Evolutionary conservation across 2,797 vertebrate genomes (phyloP), one percentile per base, ranked within the genome.

Genomic region (Nyctalus aviator): DNA sequence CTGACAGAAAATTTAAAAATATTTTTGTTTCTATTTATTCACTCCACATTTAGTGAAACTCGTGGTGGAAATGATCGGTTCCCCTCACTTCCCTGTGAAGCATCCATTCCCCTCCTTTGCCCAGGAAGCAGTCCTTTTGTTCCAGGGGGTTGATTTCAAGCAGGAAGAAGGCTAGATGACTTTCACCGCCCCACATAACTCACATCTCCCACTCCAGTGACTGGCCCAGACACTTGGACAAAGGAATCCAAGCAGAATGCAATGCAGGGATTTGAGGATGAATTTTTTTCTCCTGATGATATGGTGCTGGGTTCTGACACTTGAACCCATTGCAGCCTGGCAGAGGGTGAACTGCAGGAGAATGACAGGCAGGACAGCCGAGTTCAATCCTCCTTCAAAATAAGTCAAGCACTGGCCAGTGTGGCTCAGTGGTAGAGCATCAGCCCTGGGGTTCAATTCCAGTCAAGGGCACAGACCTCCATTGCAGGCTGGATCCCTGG

Each of bases 311-410:
- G 35, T 7, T 37, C 10, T 64, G 35, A 72, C 35, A 14, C 10
- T 8, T 44, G 12, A 17, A 21, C 8, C 10, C 8, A 6, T 1
- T 25, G 23, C 5, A 35, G 4, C 8, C 6, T n/a, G 4, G 20
- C 27, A 64, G 41, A 76, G 20, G 30, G 15, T 10, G 12, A 11
- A 13, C 12, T 35, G 6, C 32, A 1, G 35, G 30, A 10, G 8
- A 44, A 25, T 12, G 25, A 17, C 2, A 1, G 7, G 4, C 12
- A 48, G 27, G 37, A 18, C 6, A 68, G 6, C 18, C 4, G 23
- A 23, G 2, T 30, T 44, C 11, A 32, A 11, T 2, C 7, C 0
- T 37, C 30, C 7, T 3, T 13, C 44, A 35, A 17, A 62, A 27
- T 35, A 50, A 85, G 18, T 35, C 25, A 48, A 4, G 1, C 25